Evolutionary conservation across 2,888 invertebrate species (phyloP).

Genomic region (Scelioninae gen. 2): DNA sequence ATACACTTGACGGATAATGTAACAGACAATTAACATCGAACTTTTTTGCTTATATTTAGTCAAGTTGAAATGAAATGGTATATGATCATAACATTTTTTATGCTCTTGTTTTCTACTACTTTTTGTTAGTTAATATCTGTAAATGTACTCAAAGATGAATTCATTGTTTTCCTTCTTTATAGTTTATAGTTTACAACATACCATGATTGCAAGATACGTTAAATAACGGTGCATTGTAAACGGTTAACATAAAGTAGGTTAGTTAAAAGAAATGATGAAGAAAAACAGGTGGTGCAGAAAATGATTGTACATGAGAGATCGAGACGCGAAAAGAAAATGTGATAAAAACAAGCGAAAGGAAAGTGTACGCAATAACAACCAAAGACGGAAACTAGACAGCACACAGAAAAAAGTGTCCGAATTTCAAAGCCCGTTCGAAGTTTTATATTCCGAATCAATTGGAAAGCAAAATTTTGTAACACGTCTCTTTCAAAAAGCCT

Average conservation of each 20-base stretch:
- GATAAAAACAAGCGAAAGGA: conserved; percentile 22
- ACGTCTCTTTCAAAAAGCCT: no score
- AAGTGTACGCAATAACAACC: conserved; percentile 39
- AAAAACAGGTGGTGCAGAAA: conserved; percentile 40
- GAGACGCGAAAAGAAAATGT: conserved; percentile 21
- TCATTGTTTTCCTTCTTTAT: no score
- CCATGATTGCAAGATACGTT: conserved; percentile 23
- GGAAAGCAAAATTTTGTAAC: no score
- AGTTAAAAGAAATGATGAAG: conserved; percentile 32
- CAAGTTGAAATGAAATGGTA: no score
- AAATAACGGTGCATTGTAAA: conserved; percentile 40
- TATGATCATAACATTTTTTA: no score
- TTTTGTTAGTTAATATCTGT: no score
- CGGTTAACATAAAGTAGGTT: conserved; percentile 37
- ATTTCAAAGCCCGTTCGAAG: conserved; percentile 19
- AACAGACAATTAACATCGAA: no score
- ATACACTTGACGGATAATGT: no score
- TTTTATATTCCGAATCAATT: conserved; percentile 11
- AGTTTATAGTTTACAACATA: conserved; percentile 17
- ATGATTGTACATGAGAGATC: conserved; percentile 25
- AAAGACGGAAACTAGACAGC: conserved; percentile 12
- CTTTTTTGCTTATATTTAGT: no score
- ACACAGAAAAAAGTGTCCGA: conserved; percentile 8
- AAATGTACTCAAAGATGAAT: conserved; percentile 13
- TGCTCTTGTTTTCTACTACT: neutral